These are phyloP conservation scores for Hemichromis elongatus DNA, from an alignment of 2,113 vertebrate species.

Conservation along the genomic window DNA sequence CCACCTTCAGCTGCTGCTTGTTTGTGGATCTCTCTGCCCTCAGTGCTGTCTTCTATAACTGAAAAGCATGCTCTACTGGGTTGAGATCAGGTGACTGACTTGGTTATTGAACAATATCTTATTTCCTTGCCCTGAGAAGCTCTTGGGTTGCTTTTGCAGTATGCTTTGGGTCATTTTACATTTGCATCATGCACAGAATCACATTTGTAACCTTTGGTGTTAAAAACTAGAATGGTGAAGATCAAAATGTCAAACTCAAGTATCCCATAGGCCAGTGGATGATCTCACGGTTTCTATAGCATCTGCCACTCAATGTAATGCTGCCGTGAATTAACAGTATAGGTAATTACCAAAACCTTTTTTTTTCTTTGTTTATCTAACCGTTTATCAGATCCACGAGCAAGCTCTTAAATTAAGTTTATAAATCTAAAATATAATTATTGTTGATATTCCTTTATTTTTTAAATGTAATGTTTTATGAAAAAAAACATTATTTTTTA, in stretches of 20 bases:
- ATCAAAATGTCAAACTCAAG: not conserved
- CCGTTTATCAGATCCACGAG: not conserved
- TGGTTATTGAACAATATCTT: not conserved
- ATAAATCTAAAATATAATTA: not conserved
- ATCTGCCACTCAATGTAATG: not conserved
- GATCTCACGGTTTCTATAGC: not conserved
- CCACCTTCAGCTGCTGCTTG: not conserved
- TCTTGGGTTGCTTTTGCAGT: not conserved
- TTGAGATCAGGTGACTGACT: not conserved
- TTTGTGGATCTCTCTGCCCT: not conserved
- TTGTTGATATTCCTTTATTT: not conserved
- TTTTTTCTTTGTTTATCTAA: not conserved
- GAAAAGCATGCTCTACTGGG: not conserved
- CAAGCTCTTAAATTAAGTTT: not conserved
- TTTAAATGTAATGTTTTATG: not conserved
- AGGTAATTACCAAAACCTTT: too few relatives aligned
- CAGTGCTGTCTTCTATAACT: not conserved
- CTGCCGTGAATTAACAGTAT: not conserved
- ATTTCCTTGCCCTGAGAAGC: not conserved
- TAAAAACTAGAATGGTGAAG: not conserved
- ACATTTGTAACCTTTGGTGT: not conserved
- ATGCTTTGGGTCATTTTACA: not conserved
- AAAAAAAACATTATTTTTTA: not conserved
- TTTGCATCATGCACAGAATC: not conserved
- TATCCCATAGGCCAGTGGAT: not conserved